These are phyloP conservation scores for Chrysemys picta DNA, from an alignment of 2,113 vertebrate species.

Conservation along the genomic window DNA sequence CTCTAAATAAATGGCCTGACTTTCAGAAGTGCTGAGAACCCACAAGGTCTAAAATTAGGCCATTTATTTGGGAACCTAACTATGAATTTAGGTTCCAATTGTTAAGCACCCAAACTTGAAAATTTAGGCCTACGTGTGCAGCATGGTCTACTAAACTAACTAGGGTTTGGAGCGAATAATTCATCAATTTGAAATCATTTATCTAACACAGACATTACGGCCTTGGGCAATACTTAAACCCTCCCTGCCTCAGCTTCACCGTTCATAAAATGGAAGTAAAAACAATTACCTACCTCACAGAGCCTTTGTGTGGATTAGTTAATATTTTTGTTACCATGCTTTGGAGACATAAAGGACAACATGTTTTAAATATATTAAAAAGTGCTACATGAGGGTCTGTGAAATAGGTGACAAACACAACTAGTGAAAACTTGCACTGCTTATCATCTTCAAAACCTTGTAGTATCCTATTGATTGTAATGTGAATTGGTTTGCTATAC, in stretches of 20 bases:
- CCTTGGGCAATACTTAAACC: background rate
- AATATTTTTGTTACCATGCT: background rate
- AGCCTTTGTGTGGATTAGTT: background rate
- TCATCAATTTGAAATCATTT: background rate
- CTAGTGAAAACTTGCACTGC: background rate
- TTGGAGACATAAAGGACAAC: background rate
- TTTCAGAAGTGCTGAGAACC: background rate
- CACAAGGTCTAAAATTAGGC: background rate
- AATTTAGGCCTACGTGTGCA: background rate
- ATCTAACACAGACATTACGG: background rate
- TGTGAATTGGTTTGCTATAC: background rate
- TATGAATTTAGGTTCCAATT: background rate
- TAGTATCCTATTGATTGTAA: background rate
- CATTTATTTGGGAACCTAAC: background rate
- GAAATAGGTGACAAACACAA: background rate
- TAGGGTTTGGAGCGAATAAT: background rate
- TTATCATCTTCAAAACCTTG: background rate
- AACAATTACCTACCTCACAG: background rate
- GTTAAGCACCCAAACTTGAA: background rate
- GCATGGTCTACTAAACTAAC: background rate
- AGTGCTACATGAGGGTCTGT: background rate
- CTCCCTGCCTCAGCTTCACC: background rate
- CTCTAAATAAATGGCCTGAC: background rate
- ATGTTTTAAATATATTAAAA: background rate
- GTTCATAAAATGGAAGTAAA: background rate